phyloP scores from a whole-genome alignment of 2,888 invertebrate genomes.

The Sycophila texana region DNA sequence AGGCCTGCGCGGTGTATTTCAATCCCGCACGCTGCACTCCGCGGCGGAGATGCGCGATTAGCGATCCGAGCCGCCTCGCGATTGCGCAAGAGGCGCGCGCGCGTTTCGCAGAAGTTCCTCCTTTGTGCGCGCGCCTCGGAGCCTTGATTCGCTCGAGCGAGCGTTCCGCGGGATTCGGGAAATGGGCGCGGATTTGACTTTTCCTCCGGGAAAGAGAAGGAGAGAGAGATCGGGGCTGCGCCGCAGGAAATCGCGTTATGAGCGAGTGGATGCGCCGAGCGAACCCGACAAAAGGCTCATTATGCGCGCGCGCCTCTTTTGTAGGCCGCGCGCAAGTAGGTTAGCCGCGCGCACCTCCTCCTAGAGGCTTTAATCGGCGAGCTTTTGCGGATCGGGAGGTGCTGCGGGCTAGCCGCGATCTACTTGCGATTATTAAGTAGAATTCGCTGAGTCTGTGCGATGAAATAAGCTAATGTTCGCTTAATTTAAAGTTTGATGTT shows the following conservation, averaged over 20 bases:
- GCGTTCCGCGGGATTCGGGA: not conserved
- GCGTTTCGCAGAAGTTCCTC: slow-evolving; percentile 15
- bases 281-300: slow-evolving; percentile 46
- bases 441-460: too few species aligned
- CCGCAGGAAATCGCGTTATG: not conserved
- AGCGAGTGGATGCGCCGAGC: slow-evolving; percentile 18
- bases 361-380: too few species aligned
- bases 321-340: slow-evolving; percentile 51
- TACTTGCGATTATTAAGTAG: too few species aligned
- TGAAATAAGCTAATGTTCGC: too few species aligned
- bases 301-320: slow-evolving; percentile 40
- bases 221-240: not conserved
- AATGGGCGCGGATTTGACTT: not conserved
- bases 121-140: not conserved
- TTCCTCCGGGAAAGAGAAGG: not conserved
- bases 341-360: slow-evolving; percentile 25
- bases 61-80: slow-evolving; percentile 11
- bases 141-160: not conserved
- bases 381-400: too few species aligned
- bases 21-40: not conserved
- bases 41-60: slow-evolving; percentile 26
- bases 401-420: not conserved
- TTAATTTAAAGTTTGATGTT: too few species aligned
- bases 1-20: too few species aligned
- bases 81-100: slow-evolving; percentile 11